These are phyloP conservation scores for Wiebesia pumilae DNA, from an alignment of 1,140 invertebrate species.

Conservation along the genomic window DNA sequence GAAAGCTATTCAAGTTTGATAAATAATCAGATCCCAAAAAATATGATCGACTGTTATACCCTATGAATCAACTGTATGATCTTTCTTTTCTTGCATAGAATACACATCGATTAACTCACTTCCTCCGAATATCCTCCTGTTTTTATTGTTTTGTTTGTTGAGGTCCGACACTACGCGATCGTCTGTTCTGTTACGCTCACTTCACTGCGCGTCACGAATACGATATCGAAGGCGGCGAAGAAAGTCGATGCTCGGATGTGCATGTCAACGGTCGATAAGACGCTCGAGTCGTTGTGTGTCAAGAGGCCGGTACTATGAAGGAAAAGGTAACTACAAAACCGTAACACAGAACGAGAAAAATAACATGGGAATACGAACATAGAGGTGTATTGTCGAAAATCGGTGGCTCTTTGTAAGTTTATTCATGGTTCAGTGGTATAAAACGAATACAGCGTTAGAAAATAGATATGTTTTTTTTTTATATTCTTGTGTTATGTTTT, in stretches of 20 bases:
- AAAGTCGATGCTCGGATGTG: slow-evolving; percentile 13
- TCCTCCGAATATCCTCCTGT: not conserved
- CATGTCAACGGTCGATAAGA: slow-evolving; percentile 34
- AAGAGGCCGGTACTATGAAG: no score
- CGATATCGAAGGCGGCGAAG: not conserved
- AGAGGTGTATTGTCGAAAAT: not conserved
- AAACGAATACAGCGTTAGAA: not conserved
- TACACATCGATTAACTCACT: not conserved
- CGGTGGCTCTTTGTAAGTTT: not conserved
- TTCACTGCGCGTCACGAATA: not conserved
- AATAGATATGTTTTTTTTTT: slow-evolving; percentile 28
- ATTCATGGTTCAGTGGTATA: not conserved
- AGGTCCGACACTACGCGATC: not conserved
- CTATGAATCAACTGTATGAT: not conserved
- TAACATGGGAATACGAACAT: not conserved
- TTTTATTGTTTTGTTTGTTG: not conserved
- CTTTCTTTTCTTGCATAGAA: not conserved
- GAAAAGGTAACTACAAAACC: not conserved
- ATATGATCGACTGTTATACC: not conserved
- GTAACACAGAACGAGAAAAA: not conserved
- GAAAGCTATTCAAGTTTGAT: no score
- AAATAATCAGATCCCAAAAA: no score
- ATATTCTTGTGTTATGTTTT: not conserved
- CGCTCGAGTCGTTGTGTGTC: not conserved
- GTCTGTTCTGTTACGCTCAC: not conserved